Evolutionary conservation across 2,113 vertebrate genomes (phyloP).

Genomic region (Sorex araneus): DNA sequence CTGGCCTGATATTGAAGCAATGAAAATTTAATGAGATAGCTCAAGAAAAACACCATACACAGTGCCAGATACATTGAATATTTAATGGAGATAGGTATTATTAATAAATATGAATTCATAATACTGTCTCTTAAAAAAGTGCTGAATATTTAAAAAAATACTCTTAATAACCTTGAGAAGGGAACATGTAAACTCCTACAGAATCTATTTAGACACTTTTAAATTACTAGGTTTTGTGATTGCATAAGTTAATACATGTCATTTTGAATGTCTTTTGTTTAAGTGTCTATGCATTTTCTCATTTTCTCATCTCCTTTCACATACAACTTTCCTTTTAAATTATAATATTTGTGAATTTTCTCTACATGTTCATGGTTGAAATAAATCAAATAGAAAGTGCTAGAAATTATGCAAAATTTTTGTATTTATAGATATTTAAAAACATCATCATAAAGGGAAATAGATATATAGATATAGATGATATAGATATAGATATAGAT

Average conservation of each 20-base stretch:
- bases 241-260: too few relatives aligned
- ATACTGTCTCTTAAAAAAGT: background rate
- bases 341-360: background rate
- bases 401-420: background rate
- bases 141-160: too few relatives aligned
- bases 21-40: constrained; percentile 59
- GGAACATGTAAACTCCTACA: too few relatives aligned
- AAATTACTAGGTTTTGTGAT: too few relatives aligned
- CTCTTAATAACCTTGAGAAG: too few relatives aligned
- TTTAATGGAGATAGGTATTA: background rate
- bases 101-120: background rate
- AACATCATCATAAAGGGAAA: too few relatives aligned
- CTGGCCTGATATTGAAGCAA: background rate
- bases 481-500: too few relatives aligned
- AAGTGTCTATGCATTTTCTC: background rate
- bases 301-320: constrained; percentile 11
- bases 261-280: constrained; percentile 35
- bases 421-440: background rate
- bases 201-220: too few relatives aligned
- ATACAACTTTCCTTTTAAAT: constrained; percentile 8
- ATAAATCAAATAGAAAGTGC: constrained; percentile 47
- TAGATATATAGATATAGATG: too few relatives aligned
- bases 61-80: background rate
- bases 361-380: constrained; percentile 29
- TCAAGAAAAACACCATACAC: background rate